Evolutionary conservation across 2,797 vertebrate species (phyloP).

Genomic region (Tenualosa ilisha): DNA sequence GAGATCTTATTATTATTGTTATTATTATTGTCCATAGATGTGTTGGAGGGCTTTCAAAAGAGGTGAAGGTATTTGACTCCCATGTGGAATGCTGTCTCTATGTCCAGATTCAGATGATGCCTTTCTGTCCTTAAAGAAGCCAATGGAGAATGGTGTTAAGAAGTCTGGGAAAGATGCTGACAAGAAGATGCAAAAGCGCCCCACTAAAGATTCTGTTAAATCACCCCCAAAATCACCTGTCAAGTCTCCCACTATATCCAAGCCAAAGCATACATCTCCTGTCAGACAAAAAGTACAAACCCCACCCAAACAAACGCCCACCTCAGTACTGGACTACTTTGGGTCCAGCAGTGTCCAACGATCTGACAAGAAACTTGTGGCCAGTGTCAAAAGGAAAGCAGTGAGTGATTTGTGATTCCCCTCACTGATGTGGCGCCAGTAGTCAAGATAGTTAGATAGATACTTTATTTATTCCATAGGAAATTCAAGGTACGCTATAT

Average conservation of each 20-base stretch:
- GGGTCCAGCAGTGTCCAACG: conserved; percentile 80
- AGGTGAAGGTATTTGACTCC: neutral
- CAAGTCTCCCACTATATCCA: conserved; percentile 72
- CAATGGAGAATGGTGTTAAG: conserved; percentile 75
- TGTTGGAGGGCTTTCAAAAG: neutral
- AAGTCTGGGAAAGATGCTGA: conserved; percentile 48
- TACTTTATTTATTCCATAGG: too few species aligned
- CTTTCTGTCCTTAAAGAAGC: conserved; percentile 76
- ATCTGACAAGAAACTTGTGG: conserved; percentile 91
- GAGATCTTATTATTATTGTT: too few species aligned
- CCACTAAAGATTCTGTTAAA: conserved; percentile 65
- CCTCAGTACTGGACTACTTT: conserved; percentile 88
- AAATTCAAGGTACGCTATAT: neutral
- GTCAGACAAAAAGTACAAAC: conserved; percentile 35
- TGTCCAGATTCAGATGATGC: conserved; percentile 87
- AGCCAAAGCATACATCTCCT: conserved; percentile 41
- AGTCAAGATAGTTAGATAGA: neutral
- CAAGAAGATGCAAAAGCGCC: conserved; percentile 43
- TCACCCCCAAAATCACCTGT: conserved; percentile 55
- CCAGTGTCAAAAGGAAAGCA: conserved; percentile 85
- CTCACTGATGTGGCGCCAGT: neutral
- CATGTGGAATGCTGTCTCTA: neutral
- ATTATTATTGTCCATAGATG: too few species aligned
- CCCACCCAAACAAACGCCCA: conserved; percentile 79
- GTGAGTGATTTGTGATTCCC: conserved; percentile 71